phyloP scores from a whole-genome alignment of 2,888 invertebrate species.

The Acrobeloides nanus region DNA sequence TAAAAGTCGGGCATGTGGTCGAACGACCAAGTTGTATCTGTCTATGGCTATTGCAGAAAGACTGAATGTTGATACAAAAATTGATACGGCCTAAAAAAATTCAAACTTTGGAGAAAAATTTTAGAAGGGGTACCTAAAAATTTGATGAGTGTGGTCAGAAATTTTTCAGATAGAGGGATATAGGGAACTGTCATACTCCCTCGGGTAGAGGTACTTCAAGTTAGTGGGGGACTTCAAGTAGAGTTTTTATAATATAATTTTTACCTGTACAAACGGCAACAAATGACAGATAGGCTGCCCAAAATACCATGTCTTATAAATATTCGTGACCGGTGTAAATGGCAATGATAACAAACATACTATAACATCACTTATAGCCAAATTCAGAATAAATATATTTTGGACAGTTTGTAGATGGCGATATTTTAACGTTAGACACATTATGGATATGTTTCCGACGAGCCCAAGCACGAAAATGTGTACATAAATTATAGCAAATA shows the following conservation, averaged over 20 bases:
- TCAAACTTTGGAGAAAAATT: background rate
- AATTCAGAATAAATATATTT: conserved; percentile 88
- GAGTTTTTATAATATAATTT: background rate
- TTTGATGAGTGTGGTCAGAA: background rate
- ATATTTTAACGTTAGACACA: conserved; percentile 27
- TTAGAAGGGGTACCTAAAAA: conserved; percentile 1
- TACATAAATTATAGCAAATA: conserved; percentile 40
- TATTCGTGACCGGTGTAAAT: conserved; percentile 87
- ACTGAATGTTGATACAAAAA: conserved; percentile 33
- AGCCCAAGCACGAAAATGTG: conserved; percentile 51
- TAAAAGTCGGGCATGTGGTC: conserved; percentile 25
- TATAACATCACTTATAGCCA: conserved; percentile 85
- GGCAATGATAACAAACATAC: conserved; percentile 86
- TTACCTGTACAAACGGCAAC: conserved; percentile 77
- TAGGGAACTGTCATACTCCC: background rate
- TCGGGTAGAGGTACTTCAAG: no score
- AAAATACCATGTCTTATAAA: conserved; percentile 81
- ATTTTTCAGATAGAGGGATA: background rate
- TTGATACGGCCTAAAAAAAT: conserved; percentile 32
- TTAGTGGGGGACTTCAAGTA: no score
- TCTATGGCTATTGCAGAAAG: conserved; percentile 34
- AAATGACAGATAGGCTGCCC: conserved; percentile 80
- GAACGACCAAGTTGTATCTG: conserved; percentile 28
- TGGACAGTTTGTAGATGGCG: conserved; percentile 34
- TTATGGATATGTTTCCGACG: conserved; percentile 43